A percentile compares a stretch with the other conserved stretches of the same genome.
phyloP scores from a whole-genome alignment of 2,797 vertebrate genomes.

The Danio kyathit region DNA sequence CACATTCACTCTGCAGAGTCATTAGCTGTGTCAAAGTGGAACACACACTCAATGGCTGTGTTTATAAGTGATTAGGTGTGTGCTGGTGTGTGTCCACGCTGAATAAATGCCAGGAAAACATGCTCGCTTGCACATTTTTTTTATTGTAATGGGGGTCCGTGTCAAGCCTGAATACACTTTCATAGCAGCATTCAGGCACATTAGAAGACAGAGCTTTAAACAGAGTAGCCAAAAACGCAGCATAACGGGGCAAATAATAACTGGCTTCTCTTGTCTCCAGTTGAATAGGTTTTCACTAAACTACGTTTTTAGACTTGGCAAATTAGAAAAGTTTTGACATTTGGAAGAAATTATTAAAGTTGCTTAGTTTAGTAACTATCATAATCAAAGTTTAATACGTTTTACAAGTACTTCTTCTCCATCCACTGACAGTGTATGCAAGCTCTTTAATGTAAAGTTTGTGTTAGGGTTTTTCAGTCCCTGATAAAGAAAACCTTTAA shows the following conservation, averaged over 20 bases:
- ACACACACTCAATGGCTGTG: constrained; percentile 9
- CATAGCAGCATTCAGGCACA: constrained; percentile 28
- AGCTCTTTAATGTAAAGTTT: too few relatives aligned
- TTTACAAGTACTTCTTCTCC: too few relatives aligned
- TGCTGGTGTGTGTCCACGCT: constrained; percentile 47
- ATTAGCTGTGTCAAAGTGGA: constrained; percentile 38
- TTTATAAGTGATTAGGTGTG: constrained; percentile 56
- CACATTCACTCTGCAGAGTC: constrained; percentile 16
- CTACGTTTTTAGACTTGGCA: neutral
- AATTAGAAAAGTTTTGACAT: neutral
- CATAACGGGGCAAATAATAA: neutral
- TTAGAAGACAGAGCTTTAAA: constrained; percentile 26
- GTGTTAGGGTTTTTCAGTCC: too few relatives aligned
- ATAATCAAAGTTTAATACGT: too few relatives aligned
- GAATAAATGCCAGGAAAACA: constrained; percentile 40
- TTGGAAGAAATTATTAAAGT: neutral
- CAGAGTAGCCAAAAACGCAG: constrained; percentile 21
- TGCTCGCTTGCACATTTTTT: constrained; percentile 34
- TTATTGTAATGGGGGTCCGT: constrained; percentile 44
- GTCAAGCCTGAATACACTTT: constrained; percentile 50
- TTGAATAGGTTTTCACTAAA: neutral
- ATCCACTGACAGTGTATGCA: too few relatives aligned
- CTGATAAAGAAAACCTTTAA: too few relatives aligned
- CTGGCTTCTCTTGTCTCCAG: neutral
- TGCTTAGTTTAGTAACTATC: too few relatives aligned